phyloP scores from a whole-genome alignment of 2,888 invertebrate species.

The Tenthredo scrophulariae region DNA sequence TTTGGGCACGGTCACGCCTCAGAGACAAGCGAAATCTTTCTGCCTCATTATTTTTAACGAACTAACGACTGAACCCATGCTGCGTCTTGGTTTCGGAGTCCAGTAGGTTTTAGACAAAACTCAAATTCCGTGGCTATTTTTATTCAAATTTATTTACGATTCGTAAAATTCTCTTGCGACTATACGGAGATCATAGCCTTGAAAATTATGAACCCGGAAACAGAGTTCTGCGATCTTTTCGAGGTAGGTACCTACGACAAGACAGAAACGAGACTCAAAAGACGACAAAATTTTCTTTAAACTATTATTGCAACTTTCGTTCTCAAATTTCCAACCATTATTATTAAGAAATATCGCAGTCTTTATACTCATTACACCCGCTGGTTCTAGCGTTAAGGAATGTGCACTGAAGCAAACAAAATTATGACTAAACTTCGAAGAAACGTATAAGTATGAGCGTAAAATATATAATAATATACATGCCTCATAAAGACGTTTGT shows the following conservation, averaged over 20 bases:
- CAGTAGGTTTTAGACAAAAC: neutral
- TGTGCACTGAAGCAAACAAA: slow-evolving; percentile 33
- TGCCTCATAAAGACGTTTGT: neutral
- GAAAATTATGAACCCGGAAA: slow-evolving; percentile 5
- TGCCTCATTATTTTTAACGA: neutral
- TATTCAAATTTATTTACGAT: neutral
- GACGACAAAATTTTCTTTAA: neutral
- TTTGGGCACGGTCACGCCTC: slow-evolving; percentile 37
- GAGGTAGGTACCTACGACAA: neutral
- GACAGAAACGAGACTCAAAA: neutral
- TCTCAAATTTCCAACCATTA: neutral
- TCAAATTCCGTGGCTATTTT: neutral
- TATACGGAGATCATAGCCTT: neutral
- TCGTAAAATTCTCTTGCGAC: neutral
- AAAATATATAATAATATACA: slow-evolving; percentile 6
- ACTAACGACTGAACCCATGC: neutral
- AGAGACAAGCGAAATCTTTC: slow-evolving; percentile 1
- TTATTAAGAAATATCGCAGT: neutral
- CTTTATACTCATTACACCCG: neutral
- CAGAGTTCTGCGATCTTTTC: neutral
- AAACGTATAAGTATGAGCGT: slow-evolving; percentile 12
- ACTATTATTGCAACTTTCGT: neutral
- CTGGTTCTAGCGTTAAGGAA: slow-evolving; percentile 33
- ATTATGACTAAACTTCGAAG: slow-evolving; percentile 34
- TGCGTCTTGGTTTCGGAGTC: neutral